Evolutionary conservation across 2,113 vertebrate genomes (phyloP).

Genomic region (Eublepharis macularius): DNA sequence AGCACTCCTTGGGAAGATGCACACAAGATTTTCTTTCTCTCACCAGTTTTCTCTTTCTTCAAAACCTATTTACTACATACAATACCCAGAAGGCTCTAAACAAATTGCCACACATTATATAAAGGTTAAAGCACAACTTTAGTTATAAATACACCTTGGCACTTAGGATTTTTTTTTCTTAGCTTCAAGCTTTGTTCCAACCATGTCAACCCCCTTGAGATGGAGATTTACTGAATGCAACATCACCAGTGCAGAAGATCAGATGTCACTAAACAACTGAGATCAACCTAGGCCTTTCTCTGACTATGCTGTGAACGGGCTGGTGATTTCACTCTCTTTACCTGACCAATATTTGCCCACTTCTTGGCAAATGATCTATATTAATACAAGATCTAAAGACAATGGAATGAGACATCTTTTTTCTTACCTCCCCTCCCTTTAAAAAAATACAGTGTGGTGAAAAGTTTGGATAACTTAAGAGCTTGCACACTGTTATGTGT

Average conservation of each 20-base stretch:
- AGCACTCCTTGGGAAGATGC: not conserved
- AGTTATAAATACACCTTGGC: not conserved
- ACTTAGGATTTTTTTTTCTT: not conserved
- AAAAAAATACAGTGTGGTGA: no score
- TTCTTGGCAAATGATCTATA: not conserved
- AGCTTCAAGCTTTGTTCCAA: not conserved
- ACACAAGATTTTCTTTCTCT: not conserved
- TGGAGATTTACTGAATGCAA: not conserved
- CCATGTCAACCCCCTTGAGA: not conserved
- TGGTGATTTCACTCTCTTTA: not conserved
- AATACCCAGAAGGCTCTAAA: slow-evolving; percentile 14
- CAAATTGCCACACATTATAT: not conserved
- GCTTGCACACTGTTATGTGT: no score
- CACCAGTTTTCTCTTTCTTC: not conserved
- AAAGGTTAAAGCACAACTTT: not conserved
- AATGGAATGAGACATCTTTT: no score
- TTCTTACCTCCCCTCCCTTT: no score
- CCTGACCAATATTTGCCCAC: not conserved
- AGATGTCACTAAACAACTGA: not conserved
- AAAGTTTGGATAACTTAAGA: no score
- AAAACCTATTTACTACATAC: not conserved
- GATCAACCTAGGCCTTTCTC: not conserved
- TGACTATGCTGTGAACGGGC: not conserved
- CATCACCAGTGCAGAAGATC: not conserved
- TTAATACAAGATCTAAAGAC: no score